Evolutionary conservation across 2,113 vertebrate genomes (phyloP), one percentile per base, ranked within the genome.

Genomic region (Anthoscopus minutus): DNA sequence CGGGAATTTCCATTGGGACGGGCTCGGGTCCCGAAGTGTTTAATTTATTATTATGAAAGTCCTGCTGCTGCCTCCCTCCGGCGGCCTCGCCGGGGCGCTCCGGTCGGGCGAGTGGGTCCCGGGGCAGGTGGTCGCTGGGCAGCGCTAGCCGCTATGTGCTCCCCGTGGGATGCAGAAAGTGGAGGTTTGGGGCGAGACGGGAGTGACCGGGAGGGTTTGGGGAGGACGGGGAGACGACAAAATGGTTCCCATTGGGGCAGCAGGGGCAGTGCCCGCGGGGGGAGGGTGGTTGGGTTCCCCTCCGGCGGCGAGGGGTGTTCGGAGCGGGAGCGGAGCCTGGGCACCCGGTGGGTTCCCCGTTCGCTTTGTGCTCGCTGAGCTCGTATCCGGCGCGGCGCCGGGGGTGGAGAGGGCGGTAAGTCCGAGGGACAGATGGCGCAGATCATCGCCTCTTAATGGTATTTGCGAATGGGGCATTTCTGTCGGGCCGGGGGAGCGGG

Each of bases 341-440:
- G 23, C 28, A 42, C 40, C 27, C n/a, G 9, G 13, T 57, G 93
- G 38, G 45, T 21, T 45, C 31, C 16, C 48, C 33, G 21, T 13
- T 31, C 8, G 47, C 69, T 87, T 50, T 87, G 86, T 79, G 61
- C 40, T 74, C 18, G 48, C 38, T 10, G 70, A 53, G 79, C 89
- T 53, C 40, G 83, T 70, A 86, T 70, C 70, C 65, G 80, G 70
- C 42, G 62, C 81, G 13, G 53, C 61, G 40, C 66, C 40, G 81
- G 65, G 50, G 89, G 91, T 40, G 86, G 86, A 53, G 80, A 86
- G 67, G 87, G 82, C 88, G 48, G 87, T 86, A 89, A 94, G 87
- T 94, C 94, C 76, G 51, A 71, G 85, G 83, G 95, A 94, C 97
- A 95, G 97, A 97, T 94, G 96, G 96, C 95, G 81, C 69, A 67